Evolutionary conservation across 2,888 invertebrate species (phyloP), one percentile per base, ranked within the genome.

Genomic region (Chloroclysta siterata): DNA sequence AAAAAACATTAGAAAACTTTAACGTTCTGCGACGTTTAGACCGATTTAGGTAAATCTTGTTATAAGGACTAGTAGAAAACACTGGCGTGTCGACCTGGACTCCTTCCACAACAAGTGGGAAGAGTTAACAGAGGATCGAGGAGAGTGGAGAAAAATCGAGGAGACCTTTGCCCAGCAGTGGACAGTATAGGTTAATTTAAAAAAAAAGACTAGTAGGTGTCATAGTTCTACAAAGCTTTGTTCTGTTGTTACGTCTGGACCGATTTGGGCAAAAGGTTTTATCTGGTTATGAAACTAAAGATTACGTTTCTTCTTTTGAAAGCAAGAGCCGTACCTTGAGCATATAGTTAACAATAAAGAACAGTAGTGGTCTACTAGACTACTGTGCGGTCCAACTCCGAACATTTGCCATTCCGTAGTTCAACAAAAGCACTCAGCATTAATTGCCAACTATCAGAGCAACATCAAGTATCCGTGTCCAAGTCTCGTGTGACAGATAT

Each of bases 401-500:
- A 55, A 54, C 58, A 62, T 55, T 65, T 47, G 51, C 56, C 29
- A 52, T 52, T 59, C 50, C 28, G 42, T 54, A 46, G 46, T 47
- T 14, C 41, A 46, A 56, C 63, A 54, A 53, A 58, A 54, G 57
- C 56, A 58, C 54, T 63, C 60, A 54, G 33, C 57, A 69, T 66
- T 66, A 61, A 60, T 63, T 66, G 60, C 60, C 39, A 58, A 46
- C 59, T 65, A 72, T 73, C 39, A 53, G 61, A 65, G 54, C 60
- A 64, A 62, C 53, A 62, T 69, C 41, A 57, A 65, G 68, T 64
- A 56, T 71, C 60, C 62, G 63, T 72, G 64, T 66, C 77, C 70
- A 66, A 67, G 72, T 75, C 74, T 75, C 66, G 73, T 77, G 72
- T 75, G 74, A 75, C 80, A 72, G 69, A 59, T 65, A 80, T 79